Base-by-base conservation (phyloP, 2,113 vertebrate genomes). In the Tenrec ecaudatus region DNA sequence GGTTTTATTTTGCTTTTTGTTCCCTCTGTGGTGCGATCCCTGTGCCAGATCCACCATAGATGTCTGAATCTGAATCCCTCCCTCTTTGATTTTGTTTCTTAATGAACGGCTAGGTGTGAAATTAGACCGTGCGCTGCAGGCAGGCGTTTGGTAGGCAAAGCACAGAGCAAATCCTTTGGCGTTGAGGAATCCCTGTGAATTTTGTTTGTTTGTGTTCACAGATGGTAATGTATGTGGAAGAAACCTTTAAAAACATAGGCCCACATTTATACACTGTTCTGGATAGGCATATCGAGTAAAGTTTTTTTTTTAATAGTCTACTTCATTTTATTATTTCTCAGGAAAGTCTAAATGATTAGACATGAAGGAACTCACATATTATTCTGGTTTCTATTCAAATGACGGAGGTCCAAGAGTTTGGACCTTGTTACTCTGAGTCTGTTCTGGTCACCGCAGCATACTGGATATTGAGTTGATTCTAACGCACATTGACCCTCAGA, bases 71-170 rank as follows among this genome's bases (percentile, higher is more conserved):
- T 93, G 97, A 43, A 96, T 97, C 90, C 93, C 47, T 83, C 84
- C 91, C 62, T 40, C 15, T 89, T 96, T 96, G 91, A 95, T 97
- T 93, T 96, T 90, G 87, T 94, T 96, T 83, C 96, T 98, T 98
- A 97, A 96, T 95, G 94, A 97, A 84, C 91, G 80, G 91, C 77
- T 94, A 90, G 94, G 89, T 96, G 57, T 96, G 95, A 96, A 97
- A 97, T 96, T 96, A 95, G 93, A 75, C 96, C 97, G 82, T 89
- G 16, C 89, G 95, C 93, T 97, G 25, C n/a, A 96, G 77, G 40
- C 71, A 94, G 80, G 82, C 82, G 90, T 95, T 96, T 90, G 90
- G 92, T 92, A 97, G 97, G 96, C 95, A 97, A 92, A 97, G 96
- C 97, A 97, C 97, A 64, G 94, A 96, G 62, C 38, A 38, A 0